Evolutionary conservation across 1,140 invertebrate species (phyloP), one percentile per base, ranked within the genome.

Genomic region (Mizuhopecten yessoensis): DNA sequence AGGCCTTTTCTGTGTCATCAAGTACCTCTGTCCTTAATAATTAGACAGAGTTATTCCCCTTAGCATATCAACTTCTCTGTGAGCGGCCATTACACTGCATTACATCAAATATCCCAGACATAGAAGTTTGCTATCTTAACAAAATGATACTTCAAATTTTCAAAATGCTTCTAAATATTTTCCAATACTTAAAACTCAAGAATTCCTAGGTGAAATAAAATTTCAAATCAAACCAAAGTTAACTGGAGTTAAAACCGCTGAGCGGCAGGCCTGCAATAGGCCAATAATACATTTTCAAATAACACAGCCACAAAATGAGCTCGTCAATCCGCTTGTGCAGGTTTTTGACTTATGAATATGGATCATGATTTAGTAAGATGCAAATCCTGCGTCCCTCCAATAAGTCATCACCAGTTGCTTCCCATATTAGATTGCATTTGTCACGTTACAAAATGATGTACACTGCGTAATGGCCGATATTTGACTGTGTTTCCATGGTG

Each of bases 11-110:
- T n/a, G n/a, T n/a, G n/a, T n/a, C n/a, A n/a, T n/a, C n/a, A n/a
- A n/a, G n/a, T n/a, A n/a, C n/a, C n/a, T n/a, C n/a, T n/a, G n/a
- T n/a, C n/a, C 42, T 17, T 29, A 75, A 75, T 13, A 75, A n/a
- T 75, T n/a, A 17, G n/a, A 75, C 57, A 75, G 57, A 75, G 57
- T 75, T 75, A 75, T 75, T n/a, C 57, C 57, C 57, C 57, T 75
- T 75, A 75, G 20, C 15, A n/a, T 75, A 75, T 45, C 42, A 9
- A 1, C 42, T 45, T 45, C 42, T 29, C 57, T 75, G 57, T 29
- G 29, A 75, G 57, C 15, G 20, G n/a, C 17, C 9, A 13, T 39
- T 39, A 39, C 36, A 7, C 36, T 39, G 13, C n/a, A 39, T 39
- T 13, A 7, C 36, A 39, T 39, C 13, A 5, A 5, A 13, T 5